phyloP scores from a whole-genome alignment of 2,888 invertebrate genomes.

The Baronia brevicornis region DNA sequence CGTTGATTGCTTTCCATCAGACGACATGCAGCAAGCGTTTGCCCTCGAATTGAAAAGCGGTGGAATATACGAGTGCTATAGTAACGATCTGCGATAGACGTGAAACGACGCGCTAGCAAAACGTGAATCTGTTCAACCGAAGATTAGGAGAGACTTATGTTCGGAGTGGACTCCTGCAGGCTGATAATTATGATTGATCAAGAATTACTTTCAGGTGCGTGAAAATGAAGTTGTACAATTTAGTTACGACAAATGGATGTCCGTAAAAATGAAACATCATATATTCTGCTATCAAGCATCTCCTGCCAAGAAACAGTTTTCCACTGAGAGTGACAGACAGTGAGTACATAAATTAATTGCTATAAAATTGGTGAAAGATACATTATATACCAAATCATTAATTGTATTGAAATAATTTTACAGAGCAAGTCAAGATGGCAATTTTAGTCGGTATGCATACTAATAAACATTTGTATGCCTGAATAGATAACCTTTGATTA shows the following conservation, averaged over 20 bases:
- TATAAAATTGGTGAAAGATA: too few relatives aligned
- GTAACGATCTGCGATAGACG: too few relatives aligned
- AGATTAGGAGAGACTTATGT: too few relatives aligned
- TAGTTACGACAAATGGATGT: conserved; percentile 88
- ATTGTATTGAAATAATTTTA: conserved; percentile 39
- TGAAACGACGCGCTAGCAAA: too few relatives aligned
- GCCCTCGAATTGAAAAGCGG: too few relatives aligned
- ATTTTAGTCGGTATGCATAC: conserved; percentile 63
- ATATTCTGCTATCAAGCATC: conserved; percentile 92
- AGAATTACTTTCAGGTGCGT: conserved; percentile 72
- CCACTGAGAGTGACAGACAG: conserved; percentile 82
- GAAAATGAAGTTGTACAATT: conserved; percentile 90
- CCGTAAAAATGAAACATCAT: conserved; percentile 90
- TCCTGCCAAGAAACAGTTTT: conserved; percentile 87
- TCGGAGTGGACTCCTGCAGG: too few relatives aligned
- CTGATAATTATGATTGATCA: background rate
- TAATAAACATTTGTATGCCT: conserved; percentile 20
- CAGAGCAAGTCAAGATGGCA: conserved; percentile 73
- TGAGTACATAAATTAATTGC: conserved; percentile 33
- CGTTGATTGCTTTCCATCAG: too few relatives aligned
- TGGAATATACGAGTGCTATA: too few relatives aligned
- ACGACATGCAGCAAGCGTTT: too few relatives aligned
- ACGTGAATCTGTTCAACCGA: too few relatives aligned
- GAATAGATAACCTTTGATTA: conserved; percentile 3
- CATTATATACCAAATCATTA: too few relatives aligned